phyloP scores from a whole-genome alignment of 2,113 vertebrate species.

The Sander vitreus region DNA sequence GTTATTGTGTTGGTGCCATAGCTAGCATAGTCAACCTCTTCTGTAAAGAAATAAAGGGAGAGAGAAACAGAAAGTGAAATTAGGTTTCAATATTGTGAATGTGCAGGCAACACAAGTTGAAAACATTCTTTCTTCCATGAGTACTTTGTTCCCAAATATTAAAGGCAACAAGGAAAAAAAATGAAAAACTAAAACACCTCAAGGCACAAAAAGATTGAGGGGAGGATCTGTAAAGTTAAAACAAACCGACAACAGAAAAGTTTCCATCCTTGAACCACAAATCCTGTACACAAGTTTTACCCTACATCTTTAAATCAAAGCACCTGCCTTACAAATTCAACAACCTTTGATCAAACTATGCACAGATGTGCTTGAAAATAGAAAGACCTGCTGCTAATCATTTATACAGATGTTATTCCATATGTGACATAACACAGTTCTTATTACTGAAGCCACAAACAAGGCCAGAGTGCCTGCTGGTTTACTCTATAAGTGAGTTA shows the following conservation, averaged over 20 bases:
- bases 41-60: slow-evolving; percentile 78
- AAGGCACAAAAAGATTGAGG: not conserved
- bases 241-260: slow-evolving; percentile 18
- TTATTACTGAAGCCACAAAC: slow-evolving; percentile 26
- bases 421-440: slow-evolving; percentile 29
- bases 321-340: slow-evolving; percentile 41
- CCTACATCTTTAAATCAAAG: slow-evolving; percentile 52
- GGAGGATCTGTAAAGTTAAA: slow-evolving; percentile 16
- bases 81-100: not conserved
- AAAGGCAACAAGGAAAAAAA: not conserved
- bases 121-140: not conserved
- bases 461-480: not conserved
- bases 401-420: slow-evolving; percentile 44
- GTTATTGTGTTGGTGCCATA: slow-evolving; percentile 92
- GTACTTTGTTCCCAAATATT: not conserved
- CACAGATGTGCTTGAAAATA: slow-evolving; percentile 51
- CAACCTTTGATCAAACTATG: slow-evolving; percentile 32
- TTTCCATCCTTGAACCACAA: slow-evolving; percentile 1
- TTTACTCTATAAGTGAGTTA: not conserved
- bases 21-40: slow-evolving; percentile 94
- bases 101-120: not conserved
- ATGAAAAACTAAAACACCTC: not conserved
- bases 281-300: slow-evolving; percentile 8
- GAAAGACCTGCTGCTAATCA: slow-evolving; percentile 31
- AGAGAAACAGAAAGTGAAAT: slow-evolving; percentile 3